Evolutionary conservation across 2,797 vertebrate species (phyloP).

Genomic region (Hypotaenidia philippensis): DNA sequence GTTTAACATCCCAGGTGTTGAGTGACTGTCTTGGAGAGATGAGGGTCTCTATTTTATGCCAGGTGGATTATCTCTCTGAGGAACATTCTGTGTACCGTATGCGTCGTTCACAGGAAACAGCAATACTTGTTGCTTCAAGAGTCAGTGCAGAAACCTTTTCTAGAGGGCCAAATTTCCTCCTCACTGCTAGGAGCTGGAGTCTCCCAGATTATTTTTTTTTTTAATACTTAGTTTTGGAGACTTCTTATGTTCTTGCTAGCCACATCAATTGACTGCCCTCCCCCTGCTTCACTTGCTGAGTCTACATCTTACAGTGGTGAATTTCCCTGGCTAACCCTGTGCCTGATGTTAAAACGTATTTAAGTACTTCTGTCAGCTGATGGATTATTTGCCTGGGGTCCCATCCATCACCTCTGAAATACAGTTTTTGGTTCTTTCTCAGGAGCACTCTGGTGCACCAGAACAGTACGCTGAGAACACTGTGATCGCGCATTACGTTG

Average conservation of each 20-base stretch:
- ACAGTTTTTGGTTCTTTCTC: neutral
- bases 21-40: neutral
- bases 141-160: neutral
- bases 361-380: neutral
- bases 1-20: neutral
- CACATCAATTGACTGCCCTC: neutral
- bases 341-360: neutral
- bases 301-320: neutral
- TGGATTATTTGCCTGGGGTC: neutral
- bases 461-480: neutral
- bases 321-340: neutral
- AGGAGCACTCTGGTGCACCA: neutral
- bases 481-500: neutral
- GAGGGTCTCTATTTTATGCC: neutral
- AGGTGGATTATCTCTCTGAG: neutral
- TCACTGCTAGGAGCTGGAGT: neutral
- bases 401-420: neutral
- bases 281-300: neutral
- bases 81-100: neutral
- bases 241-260: neutral
- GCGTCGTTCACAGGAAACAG: neutral
- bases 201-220: neutral
- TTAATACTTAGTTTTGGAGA: neutral
- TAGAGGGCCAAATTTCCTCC: neutral
- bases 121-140: neutral